Base-by-base conservation (phyloP, 2,888 invertebrate genomes). In the Acrobasis suavella region DNA sequence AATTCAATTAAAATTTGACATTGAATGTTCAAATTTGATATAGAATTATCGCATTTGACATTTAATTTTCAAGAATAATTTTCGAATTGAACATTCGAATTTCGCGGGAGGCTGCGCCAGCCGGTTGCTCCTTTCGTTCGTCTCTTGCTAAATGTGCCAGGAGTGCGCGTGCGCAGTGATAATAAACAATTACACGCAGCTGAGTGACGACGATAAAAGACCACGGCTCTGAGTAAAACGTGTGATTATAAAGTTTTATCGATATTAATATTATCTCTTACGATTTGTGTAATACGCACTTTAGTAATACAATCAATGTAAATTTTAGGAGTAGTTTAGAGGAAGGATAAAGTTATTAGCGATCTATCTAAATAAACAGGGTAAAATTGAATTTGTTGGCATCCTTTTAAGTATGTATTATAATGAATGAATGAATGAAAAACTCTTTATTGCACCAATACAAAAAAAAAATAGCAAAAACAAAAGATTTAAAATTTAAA, bases 171-270 rank as follows among this genome's bases (percentile, higher is more conserved):
- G 56, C 56, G 42, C 42, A 16, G 42, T 56, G 56, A 56, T 56
- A 56, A 56, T 56, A 56, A 56, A 56, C 56, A 56, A 56, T 56
- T 42, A 46, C 56, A 52, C 52, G 52, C 52, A 52, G 52, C 32
- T 52, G 5, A 32, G 32, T 52, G 52, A 51, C 51, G 51, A 52
- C 52, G 52, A 50, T 50, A 50, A 50, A 50, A 50, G 55, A 55
- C 10, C 55, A 55, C 38, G 12, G 39, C 16, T 55, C 37, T n/a
- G 54, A n/a, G 9, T 38, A 15, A 16, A 54, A n/a, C 15, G 32
- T 32, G 54, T 12, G 55, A 39, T 55, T 55, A 16, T 39, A 16
- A 39, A 5, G 15, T 16, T 55, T 39, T 3, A 55, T 55, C 39
- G 39, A 55, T 55, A 52, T n/a, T 32, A 32, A 37, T 32, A 54